A percentile compares a stretch with the other conserved stretches of the same genome.
phyloP scores from a whole-genome alignment of 2,797 vertebrate species.

The Macropodus opercularis region DNA sequence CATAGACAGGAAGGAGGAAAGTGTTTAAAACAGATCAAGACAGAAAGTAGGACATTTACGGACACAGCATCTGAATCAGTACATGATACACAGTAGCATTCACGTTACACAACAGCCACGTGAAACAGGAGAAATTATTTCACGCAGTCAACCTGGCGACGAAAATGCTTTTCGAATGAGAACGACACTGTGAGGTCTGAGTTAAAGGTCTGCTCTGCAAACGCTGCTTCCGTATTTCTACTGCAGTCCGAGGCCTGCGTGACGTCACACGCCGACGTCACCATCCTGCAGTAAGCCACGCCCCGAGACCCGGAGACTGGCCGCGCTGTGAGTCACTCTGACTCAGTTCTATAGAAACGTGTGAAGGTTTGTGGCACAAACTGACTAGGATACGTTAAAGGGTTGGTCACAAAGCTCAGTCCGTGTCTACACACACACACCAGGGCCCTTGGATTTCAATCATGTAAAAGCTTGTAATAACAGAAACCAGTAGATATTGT shows the following conservation, averaged over 20 bases:
- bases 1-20: constrained; percentile 28
- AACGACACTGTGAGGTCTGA: not conserved
- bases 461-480: too few species aligned
- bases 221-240: constrained; percentile 27
- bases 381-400: not conserved
- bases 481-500: too few species aligned
- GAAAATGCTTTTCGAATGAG: not conserved
- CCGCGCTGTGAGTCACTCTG: constrained; percentile 47
- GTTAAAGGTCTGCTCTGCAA: constrained; percentile 8
- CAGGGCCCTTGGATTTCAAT: too few species aligned
- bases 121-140: not conserved
- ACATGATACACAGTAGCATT: not conserved
- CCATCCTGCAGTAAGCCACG: constrained; percentile 39
- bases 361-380: not conserved
- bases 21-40: constrained; percentile 2
- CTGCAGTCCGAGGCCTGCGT: constrained; percentile 21
- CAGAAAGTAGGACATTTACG: constrained; percentile 1
- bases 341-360: constrained; percentile 14
- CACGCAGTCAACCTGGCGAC: not conserved
- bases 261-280: constrained; percentile 69
- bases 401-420: too few species aligned
- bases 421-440: too few species aligned
- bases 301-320: constrained; percentile 29
- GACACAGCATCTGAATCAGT: not conserved
- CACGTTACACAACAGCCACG: not conserved